Evolutionary conservation across 1,140 invertebrate genomes (phyloP), one percentile per base, ranked within the genome.

Genomic region (Drosophila nebulosa): DNA sequence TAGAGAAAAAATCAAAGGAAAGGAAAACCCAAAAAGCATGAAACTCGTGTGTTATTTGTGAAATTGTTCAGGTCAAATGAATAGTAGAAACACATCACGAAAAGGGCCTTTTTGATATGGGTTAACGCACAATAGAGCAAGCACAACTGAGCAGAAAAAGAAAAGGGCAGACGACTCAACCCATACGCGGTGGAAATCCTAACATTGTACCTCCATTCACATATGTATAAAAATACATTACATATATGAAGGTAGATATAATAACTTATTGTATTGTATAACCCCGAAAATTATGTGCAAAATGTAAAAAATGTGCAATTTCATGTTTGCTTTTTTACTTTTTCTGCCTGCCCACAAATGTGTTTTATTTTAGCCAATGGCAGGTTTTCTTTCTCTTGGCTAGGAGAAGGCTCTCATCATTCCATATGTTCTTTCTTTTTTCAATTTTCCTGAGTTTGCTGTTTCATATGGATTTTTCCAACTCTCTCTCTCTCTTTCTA

Each of bases 281-380:
- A 55, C 52, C 69, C 22, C 18, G 27, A 30, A 88, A 81, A 86
- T 88, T 62, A 78, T 88, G 78, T 81, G 74, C 36, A 35, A 77
- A 74, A 70, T 67, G 66, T 78, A 51, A 88, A 88, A 86, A 83
- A 86, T 88, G 74, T 88, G 83, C 83, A 76, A 88, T 88, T 88
- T 86, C 78, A 86, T 83, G 78, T 83, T 74, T 74, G 62, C 51
- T 77, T 66, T 72, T 50, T 55, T 2, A 0, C 24, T 39, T 21
- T n/a, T n/a, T 36, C 59, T 53, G 61, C 4, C 24, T 14, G 27
- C 18, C 56, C 50, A 50, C 30, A 2, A 36, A 30, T 50, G 56
- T 50, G 42, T 16, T 30, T 16, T 30, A 16, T 16, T 55, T 55
- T 16, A 14, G 6, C 36, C 36, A 42, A 42, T 3, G 39, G 39